A percentile compares a stretch with the other conserved stretches of the same genome.
Conservation (phyloP, 2,888 invertebrate species). For the Lymantria dispar region DNA sequence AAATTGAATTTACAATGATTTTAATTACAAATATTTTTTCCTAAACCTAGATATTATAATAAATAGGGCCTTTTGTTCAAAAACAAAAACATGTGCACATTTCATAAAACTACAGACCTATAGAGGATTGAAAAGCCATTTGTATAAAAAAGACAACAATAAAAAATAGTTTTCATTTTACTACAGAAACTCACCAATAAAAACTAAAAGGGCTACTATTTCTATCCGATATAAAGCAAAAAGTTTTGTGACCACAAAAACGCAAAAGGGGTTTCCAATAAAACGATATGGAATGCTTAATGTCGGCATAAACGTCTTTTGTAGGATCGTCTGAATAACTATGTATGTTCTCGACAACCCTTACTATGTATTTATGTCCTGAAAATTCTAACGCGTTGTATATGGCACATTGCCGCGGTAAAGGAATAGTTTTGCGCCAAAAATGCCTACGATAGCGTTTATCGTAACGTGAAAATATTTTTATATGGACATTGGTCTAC, state of each 20-base stretch:
- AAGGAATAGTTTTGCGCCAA: conserved; percentile 1
- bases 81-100: too few species aligned
- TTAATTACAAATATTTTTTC: too few species aligned
- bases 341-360: conserved; percentile 10
- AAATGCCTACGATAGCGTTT: not conserved
- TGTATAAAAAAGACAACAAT: not conserved
- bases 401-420: conserved; percentile 4
- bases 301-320: conserved; percentile 29
- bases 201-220: conserved; percentile 18
- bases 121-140: not conserved
- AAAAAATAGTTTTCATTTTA: conserved; percentile 5
- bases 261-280: conserved; percentile 29
- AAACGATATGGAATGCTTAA: conserved; percentile 34
- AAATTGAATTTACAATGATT: too few species aligned
- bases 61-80: too few species aligned
- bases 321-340: conserved; percentile 20
- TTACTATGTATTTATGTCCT: conserved; percentile 12
- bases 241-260: conserved; percentile 24
- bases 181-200: conserved; percentile 4
- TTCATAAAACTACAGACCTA: not conserved
- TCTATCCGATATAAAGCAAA: conserved; percentile 22
- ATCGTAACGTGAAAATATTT: not conserved
- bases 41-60: too few species aligned
- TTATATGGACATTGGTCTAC: not conserved
- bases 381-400: conserved; percentile 9